Conservation (phyloP, 2,113 vertebrate species). For the Pipa parva region DNA sequence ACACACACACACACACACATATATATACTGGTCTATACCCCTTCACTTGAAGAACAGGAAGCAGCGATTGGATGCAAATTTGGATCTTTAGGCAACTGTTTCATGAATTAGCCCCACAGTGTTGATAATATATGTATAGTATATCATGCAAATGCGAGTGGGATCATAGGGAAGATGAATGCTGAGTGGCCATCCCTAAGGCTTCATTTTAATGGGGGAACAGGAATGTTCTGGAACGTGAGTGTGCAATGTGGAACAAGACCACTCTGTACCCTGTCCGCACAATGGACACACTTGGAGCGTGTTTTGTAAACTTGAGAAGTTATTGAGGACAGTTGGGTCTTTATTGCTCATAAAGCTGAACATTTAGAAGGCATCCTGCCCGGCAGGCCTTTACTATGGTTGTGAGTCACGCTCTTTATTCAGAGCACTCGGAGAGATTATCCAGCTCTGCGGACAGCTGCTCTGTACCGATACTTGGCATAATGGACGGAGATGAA, state of each 20-base stretch:
- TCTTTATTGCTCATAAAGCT: conserved; percentile 41
- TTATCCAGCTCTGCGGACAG: conserved; percentile 65
- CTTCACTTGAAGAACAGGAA: too few relatives aligned
- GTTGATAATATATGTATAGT: too few relatives aligned
- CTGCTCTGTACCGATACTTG: conserved; percentile 62
- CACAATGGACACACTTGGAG: conserved; percentile 2
- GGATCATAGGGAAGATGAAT: neutral
- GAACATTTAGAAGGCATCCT: conserved; percentile 49
- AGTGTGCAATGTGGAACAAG: neutral
- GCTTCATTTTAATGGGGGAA: neutral
- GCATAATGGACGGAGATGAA: conserved; percentile 61
- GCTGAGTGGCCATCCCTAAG: neutral
- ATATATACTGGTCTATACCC: too few relatives aligned
- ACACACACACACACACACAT: too few relatives aligned
- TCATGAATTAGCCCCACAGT: conserved; percentile 16
- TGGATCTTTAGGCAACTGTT: conserved; percentile 17
- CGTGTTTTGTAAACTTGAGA: conserved; percentile 42
- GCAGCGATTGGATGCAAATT: too few relatives aligned
- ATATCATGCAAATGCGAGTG: too few relatives aligned
- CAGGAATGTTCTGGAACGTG: neutral
- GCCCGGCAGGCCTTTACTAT: conserved; percentile 45
- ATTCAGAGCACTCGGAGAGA: conserved; percentile 61
- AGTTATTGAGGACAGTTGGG: conserved; percentile 46
- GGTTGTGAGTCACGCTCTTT: conserved; percentile 59
- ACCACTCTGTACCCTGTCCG: neutral